Evolutionary conservation across 2,113 vertebrate genomes (phyloP).

Genomic region (Cacatua alba): DNA sequence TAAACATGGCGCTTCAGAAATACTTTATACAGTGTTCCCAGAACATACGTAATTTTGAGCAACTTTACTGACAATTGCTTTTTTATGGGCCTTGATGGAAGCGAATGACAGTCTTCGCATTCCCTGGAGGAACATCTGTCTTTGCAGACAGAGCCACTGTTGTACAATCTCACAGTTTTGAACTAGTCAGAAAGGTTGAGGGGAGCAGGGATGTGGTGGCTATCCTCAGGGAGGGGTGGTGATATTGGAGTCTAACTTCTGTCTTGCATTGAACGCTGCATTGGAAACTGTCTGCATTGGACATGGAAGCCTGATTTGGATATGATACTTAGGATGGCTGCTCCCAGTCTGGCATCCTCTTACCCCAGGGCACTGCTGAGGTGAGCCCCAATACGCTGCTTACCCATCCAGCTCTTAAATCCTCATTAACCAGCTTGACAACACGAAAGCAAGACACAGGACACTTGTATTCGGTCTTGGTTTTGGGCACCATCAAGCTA

Average conservation of each 20-base stretch:
- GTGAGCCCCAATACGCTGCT: background rate
- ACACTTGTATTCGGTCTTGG: background rate
- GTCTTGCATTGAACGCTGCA: background rate
- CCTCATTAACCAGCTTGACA: background rate
- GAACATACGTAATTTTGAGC: slow-evolving; percentile 10
- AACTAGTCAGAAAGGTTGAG: background rate
- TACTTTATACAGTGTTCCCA: background rate
- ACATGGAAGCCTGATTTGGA: fast-evolving
- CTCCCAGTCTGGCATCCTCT: background rate
- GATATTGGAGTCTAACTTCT: fast-evolving
- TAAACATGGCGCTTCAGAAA: background rate
- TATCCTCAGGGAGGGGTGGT: background rate
- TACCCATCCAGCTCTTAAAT: background rate
- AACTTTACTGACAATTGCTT: slow-evolving; percentile 20
- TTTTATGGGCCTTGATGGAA: slow-evolving; percentile 37
- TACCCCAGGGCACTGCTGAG: background rate
- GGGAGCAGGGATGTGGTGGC: background rate
- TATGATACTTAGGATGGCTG: background rate
- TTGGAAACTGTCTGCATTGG: fast-evolving
- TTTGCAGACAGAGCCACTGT: background rate
- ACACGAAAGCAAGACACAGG: background rate
- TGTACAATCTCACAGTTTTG: background rate
- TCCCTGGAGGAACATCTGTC: background rate
- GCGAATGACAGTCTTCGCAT: fast-evolving
- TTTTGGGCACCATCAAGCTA: background rate